Evolutionary conservation across 1,140 invertebrate species (phyloP), one percentile per base, ranked within the genome.

Genomic region (Eriocheir sinensis): DNA sequence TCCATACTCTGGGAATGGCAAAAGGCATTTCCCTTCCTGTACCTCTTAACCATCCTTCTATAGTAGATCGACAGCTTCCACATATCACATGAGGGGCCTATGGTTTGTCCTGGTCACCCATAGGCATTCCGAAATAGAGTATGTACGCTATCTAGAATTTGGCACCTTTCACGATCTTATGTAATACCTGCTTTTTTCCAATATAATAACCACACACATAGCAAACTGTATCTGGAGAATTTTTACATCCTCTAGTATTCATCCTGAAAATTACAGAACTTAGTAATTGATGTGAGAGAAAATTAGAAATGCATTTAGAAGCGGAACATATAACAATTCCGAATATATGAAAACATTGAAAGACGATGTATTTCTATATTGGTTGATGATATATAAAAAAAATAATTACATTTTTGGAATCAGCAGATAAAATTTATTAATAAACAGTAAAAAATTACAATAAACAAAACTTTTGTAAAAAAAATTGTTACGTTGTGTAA

Each of bases 11-110:
- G 8, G 30, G 48, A 34, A 72, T 32, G 36, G 89, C 53, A 91
- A 91, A 91, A 34, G 89, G 89, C 89, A 91, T 91, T 30, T 12
- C 3, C 15, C 30, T 89, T 89, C 36, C 4, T 48, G 88, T n/a
- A 89, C 86, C 40, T 48, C 86, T 89, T 32, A 89, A 32, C 86
- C 89, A 91, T 91, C 48, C 53, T 2, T 91, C 89, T 72, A 60
- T 27, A 91, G 6, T 79, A 15, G 79, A 92, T 83, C 36, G 48
- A 36, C 89, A 83, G 32, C 72, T 83, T 83, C 38, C 91, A 83
- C 89, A 34, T 40, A 80, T 79, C 40, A 89, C 40, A 89, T 89
- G 40, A 89, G 86, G 86, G 86, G 40, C 86, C 86, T 32, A 89
- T 40, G 86, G 86, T 44, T 89, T 89, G 8, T 89, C 86, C 30